These are phyloP conservation scores for Aphaenogaster rudis DNA, from an alignment of 1,140 invertebrate species.

Conservation along the genomic window DNA sequence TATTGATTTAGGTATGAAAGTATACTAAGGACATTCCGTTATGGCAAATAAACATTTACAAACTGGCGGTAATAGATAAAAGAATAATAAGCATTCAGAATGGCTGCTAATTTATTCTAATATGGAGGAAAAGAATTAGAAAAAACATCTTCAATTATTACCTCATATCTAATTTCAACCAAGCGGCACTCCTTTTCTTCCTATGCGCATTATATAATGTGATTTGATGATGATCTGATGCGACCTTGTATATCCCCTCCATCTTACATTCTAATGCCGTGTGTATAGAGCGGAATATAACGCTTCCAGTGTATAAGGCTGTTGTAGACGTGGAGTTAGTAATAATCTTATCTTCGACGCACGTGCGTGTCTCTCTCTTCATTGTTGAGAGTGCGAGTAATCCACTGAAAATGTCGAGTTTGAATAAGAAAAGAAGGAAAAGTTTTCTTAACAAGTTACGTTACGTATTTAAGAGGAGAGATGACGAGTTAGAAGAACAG, in stretches of 20 bases:
- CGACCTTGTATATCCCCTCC: constrained; percentile 70
- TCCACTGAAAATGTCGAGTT: constrained; percentile 66
- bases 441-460: constrained; percentile 72
- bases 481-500: constrained; percentile 16
- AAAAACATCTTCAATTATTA: constrained; percentile 12
- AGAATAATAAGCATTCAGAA: not conserved
- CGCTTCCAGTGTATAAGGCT: constrained; percentile 23
- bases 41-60: not conserved
- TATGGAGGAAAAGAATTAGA: not conserved
- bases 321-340: constrained; percentile 36
- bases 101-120: not conserved
- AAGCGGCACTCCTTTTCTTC: not conserved
- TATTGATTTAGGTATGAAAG: not conserved
- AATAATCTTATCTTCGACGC: constrained; percentile 38
- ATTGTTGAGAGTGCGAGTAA: not conserved
- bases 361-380: not conserved
- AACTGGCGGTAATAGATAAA: not conserved
- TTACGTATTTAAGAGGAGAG: constrained; percentile 63
- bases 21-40: not conserved
- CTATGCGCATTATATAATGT: constrained; percentile 53
- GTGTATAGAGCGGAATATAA: constrained; percentile 1
- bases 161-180: constrained; percentile 1
- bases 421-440: constrained; percentile 68
- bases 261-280: constrained; percentile 36
- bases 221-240: constrained; percentile 39